A percentile compares a stretch with the other conserved stretches of the same genome.
Evolutionary conservation across 2,888 invertebrate species (phyloP).

Genomic region (Microctonus aethiopoides): DNA sequence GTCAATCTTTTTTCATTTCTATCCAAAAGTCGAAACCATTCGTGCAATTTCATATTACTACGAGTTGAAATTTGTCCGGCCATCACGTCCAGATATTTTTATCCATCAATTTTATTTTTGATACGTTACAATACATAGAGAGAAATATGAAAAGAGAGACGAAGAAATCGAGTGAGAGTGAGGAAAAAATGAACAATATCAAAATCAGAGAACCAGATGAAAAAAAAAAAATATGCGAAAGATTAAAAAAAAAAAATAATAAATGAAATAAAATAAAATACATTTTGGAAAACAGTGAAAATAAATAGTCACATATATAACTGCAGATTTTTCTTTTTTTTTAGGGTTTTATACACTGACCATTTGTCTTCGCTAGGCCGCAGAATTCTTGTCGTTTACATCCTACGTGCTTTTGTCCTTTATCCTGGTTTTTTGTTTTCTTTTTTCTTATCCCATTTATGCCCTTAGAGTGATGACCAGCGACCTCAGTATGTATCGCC

Average conservation of each 20-base stretch:
- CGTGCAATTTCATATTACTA: background rate
- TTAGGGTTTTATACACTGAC: background rate
- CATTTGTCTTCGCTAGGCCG: background rate
- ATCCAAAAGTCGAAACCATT: slow-evolving; percentile 3
- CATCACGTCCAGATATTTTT: slow-evolving; percentile 11
- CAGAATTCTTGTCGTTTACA: slow-evolving; percentile 1
- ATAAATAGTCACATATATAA: background rate
- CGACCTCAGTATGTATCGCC: background rate
- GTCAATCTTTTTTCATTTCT: background rate
- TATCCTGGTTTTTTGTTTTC: background rate
- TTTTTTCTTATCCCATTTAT: background rate
- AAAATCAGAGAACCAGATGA: background rate
- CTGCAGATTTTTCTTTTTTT: background rate
- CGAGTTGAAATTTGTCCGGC: slow-evolving; percentile 10
- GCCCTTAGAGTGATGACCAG: background rate
- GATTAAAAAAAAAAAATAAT: background rate
- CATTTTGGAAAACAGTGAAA: background rate
- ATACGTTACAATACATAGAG: background rate
- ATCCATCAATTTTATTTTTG: slow-evolving; percentile 1
- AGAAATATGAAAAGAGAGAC: background rate
- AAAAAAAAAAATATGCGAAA: background rate
- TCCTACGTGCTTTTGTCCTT: background rate
- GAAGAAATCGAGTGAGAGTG: background rate
- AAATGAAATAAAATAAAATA: background rate
- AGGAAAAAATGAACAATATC: background rate